phyloP scores from a whole-genome alignment of 2,888 invertebrate species.

The Stegophylla sp. region DNA sequence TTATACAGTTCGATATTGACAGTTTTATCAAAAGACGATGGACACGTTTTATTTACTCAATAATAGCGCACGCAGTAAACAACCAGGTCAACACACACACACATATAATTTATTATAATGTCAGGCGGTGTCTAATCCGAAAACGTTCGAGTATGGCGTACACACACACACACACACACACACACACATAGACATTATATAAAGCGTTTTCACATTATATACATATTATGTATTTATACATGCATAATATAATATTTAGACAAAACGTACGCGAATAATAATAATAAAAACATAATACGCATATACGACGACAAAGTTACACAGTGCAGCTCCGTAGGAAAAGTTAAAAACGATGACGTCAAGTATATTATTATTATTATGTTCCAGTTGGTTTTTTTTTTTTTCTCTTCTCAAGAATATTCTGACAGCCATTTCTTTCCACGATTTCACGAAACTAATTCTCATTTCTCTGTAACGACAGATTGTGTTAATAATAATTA shows the following conservation, averaged over 20 bases:
- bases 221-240: not conserved
- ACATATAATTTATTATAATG: constrained; percentile 53
- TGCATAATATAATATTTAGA: no score
- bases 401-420: not conserved
- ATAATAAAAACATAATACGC: not conserved
- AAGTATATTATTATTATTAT: no score
- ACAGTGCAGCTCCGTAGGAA: not conserved
- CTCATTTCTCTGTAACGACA: no score
- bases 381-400: no score
- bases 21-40: constrained; percentile 56
- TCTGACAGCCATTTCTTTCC: constrained; percentile 11
- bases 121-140: constrained; percentile 53
- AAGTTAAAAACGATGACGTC: not conserved
- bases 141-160: constrained; percentile 27
- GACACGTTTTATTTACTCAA: constrained; percentile 57
- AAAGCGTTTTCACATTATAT: no score
- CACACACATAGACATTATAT: not conserved
- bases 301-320: not conserved
- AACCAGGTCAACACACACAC: constrained; percentile 52
- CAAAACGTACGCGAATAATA: not conserved
- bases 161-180: not conserved
- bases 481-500: no score
- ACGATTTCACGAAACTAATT: constrained; percentile 23
- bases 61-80: constrained; percentile 43
- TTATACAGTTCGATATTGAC: constrained; percentile 39